Evolutionary conservation across 2,888 invertebrate genomes (phyloP).

Genomic region (Nymphalis urticae): DNA sequence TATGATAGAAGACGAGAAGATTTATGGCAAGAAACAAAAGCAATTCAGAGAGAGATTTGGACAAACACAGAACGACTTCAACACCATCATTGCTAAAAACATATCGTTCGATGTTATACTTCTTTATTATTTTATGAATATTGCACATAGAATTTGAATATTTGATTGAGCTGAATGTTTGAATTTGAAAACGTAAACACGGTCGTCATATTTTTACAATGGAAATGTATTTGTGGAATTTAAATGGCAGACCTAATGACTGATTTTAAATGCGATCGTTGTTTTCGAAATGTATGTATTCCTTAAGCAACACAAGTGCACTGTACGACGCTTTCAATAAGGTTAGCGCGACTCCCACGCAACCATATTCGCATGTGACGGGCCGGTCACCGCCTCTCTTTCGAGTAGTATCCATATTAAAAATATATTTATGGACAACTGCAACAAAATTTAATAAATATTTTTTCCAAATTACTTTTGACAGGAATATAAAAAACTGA

Average conservation of each 20-base stretch:
- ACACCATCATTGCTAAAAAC: background rate
- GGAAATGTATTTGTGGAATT: background rate
- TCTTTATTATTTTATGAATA: background rate
- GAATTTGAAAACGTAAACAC: background rate
- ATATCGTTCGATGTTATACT: background rate
- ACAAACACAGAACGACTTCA: too few relatives aligned
- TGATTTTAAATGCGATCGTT: background rate
- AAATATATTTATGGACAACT: background rate
- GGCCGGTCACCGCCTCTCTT: conserved; percentile 16
- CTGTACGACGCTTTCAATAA: conserved; percentile 2
- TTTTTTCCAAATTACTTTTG: too few relatives aligned
- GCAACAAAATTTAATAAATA: background rate
- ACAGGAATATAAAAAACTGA: too few relatives aligned
- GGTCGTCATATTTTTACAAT: background rate
- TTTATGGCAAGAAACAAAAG: too few relatives aligned
- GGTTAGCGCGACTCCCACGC: conserved; percentile 18
- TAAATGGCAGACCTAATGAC: background rate
- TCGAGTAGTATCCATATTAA: background rate
- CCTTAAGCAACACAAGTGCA: conserved; percentile 6
- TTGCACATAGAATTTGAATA: background rate
- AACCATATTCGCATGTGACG: conserved; percentile 8
- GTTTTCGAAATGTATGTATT: background rate
- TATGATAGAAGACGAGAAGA: too few relatives aligned
- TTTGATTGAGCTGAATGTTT: background rate
- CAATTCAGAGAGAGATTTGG: too few relatives aligned